Percentiles rank a stretch among this genome's conserved stretches.
Evolutionary conservation across 2,797 vertebrate species (phyloP).

Genomic region (Podargus strigoides): DNA sequence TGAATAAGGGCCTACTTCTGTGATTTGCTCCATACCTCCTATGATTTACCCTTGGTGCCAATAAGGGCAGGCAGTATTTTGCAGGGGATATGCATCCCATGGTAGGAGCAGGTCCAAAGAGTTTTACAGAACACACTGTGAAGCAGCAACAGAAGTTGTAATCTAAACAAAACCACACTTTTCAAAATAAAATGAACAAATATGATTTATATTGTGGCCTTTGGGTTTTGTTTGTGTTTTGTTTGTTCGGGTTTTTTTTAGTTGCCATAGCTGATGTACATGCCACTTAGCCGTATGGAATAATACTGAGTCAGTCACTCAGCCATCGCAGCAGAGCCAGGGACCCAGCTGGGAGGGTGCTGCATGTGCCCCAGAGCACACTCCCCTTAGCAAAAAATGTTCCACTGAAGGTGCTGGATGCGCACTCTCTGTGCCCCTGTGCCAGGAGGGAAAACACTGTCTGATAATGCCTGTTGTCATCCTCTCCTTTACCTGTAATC

Average conservation of each 20-base stretch:
- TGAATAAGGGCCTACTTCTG: constrained; percentile 41
- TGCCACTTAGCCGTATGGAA: not conserved
- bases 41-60: constrained; percentile 54
- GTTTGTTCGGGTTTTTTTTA: not conserved
- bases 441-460: not conserved
- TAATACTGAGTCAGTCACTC: not conserved
- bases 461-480: not conserved
- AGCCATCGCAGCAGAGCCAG: accelerated
- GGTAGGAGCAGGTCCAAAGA: not conserved
- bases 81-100: not conserved
- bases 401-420: not conserved
- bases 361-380: not conserved
- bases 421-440: not conserved
- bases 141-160: not conserved
- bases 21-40: constrained; percentile 54
- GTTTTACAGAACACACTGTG: not conserved
- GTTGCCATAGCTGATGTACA: accelerated
- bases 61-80: constrained; percentile 50
- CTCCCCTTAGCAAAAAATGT: not conserved
- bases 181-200: not conserved
- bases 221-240: not conserved
- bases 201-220: not conserved
- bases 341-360: accelerated
- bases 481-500: not conserved
- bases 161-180: not conserved